Evolutionary conservation across 92 coral and sea anemone species (phyloP), one percentile per base, ranked within the genome.

Genomic region (Zoanthus sansibaricus): DNA sequence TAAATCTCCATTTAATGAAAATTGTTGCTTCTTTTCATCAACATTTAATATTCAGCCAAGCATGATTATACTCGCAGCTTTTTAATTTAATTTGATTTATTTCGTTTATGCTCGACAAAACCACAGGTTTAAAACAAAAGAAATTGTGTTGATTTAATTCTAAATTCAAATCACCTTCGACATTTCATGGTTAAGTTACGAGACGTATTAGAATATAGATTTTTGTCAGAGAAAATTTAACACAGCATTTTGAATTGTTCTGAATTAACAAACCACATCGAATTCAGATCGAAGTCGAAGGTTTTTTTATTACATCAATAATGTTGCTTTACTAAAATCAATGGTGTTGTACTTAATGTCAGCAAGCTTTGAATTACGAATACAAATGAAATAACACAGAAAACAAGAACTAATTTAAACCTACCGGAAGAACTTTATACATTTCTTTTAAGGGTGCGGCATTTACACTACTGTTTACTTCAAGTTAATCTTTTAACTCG

Each of bases 261-360:
- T 80, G 75, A n/a, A n/a, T n/a, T n/a, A n/a, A n/a, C n/a, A 80
- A 80, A 80, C 59, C 73, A n/a, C 18, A 25, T 48, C 73, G 83
- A n/a, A 61, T 32, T 33, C 42, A 31, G 47, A 9, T 44, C 45
- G 32, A 13, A 5, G 12, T 51, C 9, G 31, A 20, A 12, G 20
- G 17, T 16, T 5, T 16, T n/a, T 62, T 20, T 16, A 62, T 16
- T 17, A 6, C 9, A 17, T n/a, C 18, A 6, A 4, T 16, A 9
- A 5, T 17, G 8, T 16, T 7, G n/a, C n/a, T 33, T 33, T 33
- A 33, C 42, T 33, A 33, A 33, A 1, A 33, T 1, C 1, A 33
- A 33, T 33, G 42, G 1, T 33, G 42, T 33, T 33, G 1, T 16
- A 62, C 3, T 21, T 16, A 58, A 59, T 62, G 17, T 61, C 9